phyloP scores from a whole-genome alignment of 2,888 invertebrate species.

The Pemphredon lugubris region DNA sequence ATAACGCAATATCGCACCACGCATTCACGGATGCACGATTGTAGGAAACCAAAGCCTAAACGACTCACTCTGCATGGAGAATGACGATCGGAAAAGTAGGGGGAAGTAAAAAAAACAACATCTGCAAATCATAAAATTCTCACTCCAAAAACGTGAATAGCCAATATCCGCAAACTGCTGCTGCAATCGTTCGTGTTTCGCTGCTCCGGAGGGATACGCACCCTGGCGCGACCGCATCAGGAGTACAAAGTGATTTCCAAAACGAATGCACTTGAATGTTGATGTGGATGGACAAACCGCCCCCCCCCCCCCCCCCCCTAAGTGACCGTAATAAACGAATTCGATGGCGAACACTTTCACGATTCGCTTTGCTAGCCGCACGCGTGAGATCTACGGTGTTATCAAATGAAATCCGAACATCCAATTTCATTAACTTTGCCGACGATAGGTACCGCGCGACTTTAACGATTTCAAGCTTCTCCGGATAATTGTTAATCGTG shows the following conservation, averaged over 20 bases:
- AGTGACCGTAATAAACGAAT: conserved; percentile 28
- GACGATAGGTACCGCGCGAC: too few species aligned
- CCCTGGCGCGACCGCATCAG: conserved; percentile 24
- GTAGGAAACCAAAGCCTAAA: too few species aligned
- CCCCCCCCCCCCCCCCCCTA: conserved; percentile 27
- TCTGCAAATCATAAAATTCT: conserved; percentile 30
- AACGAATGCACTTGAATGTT: conserved; percentile 35
- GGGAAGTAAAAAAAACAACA: background rate
- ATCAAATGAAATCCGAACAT: too few species aligned
- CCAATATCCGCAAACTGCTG: conserved; percentile 51
- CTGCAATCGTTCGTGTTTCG: conserved; percentile 37
- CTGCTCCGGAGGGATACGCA: conserved; percentile 17
- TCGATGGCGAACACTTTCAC: conserved; percentile 1
- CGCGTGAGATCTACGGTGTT: too few species aligned
- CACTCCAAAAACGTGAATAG: conserved; percentile 25
- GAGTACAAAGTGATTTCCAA: conserved; percentile 54
- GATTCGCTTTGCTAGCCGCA: too few species aligned
- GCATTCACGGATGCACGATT: too few species aligned
- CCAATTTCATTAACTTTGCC: background rate
- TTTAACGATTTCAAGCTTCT: too few species aligned
- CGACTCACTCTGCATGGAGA: too few species aligned
- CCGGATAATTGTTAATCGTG: too few species aligned
- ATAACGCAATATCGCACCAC: too few species aligned
- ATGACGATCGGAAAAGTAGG: too few species aligned
- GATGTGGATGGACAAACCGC: conserved; percentile 32